These are phyloP conservation scores for Suillia variegata DNA, from an alignment of 2,888 invertebrate genomes.

Conservation along the genomic window DNA sequence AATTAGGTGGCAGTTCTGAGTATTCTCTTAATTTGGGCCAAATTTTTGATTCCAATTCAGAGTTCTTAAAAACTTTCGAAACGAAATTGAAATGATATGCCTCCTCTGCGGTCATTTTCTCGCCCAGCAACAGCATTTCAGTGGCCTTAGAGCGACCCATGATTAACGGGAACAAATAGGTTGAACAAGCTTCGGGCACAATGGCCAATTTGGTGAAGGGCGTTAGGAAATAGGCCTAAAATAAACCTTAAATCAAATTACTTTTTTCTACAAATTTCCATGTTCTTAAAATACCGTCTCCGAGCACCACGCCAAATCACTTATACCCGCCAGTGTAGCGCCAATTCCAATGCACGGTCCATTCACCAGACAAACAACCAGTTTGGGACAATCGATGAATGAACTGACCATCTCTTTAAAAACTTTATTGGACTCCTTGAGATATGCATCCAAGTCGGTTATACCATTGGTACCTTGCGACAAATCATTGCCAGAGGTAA, in stretches of 20 bases:
- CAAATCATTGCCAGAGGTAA: conserved; percentile 54
- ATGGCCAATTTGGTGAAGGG: conserved; percentile 87
- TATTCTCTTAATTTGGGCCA: conserved; percentile 66
- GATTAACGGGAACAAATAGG: conserved; percentile 81
- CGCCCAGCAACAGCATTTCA: conserved; percentile 71
- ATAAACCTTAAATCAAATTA: not conserved
- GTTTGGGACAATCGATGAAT: conserved; percentile 86
- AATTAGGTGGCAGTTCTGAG: conserved; percentile 64
- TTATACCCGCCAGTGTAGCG: conserved; percentile 78
- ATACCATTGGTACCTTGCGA: conserved; percentile 13
- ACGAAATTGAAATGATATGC: conserved; percentile 80
- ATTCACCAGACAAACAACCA: conserved; percentile 86
- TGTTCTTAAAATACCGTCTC: conserved; percentile 67
- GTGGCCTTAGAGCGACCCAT: conserved; percentile 80
- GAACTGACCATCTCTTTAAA: conserved; percentile 72
- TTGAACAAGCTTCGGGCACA: conserved; percentile 88
- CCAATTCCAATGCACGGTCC: conserved; percentile 91
- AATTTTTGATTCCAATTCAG: conserved; percentile 66
- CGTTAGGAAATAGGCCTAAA: conserved; percentile 82
- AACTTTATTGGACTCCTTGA: conserved; percentile 42
- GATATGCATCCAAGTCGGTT: conserved; percentile 44
- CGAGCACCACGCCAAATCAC: conserved; percentile 88
- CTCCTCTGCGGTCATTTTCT: conserved; percentile 79
- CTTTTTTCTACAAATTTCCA: no score
- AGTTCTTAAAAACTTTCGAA: conserved; percentile 74